These are phyloP conservation scores for Blomia tropicalis DNA, from an alignment of 2,888 invertebrate species.

Conservation along the genomic window DNA sequence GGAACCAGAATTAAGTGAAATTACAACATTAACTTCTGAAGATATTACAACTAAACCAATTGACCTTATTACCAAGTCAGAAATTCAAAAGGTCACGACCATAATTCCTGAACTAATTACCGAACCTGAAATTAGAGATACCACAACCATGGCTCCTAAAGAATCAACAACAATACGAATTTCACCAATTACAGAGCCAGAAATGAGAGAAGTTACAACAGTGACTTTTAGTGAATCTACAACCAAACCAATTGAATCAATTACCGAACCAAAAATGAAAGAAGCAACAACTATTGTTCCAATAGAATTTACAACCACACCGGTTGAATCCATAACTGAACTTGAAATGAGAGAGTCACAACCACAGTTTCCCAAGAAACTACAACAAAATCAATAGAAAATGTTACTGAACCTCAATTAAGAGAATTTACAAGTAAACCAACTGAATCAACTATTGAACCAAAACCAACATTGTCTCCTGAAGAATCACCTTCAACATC, in stretches of 20 bases:
- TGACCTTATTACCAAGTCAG: background rate
- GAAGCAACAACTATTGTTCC: background rate
- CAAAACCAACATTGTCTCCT: too few species aligned
- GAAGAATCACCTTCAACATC: too few species aligned
- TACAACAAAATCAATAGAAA: too few species aligned
- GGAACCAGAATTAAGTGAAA: background rate
- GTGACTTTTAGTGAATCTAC: background rate
- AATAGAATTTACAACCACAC: background rate
- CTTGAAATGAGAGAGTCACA: conserved; percentile 32
- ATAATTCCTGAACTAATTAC: too few species aligned
- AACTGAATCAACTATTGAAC: background rate
- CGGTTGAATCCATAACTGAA: background rate
- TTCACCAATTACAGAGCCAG: background rate
- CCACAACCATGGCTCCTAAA: background rate
- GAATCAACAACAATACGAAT: background rate
- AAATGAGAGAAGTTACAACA: too few species aligned
- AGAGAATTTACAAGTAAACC: background rate
- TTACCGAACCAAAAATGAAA: background rate
- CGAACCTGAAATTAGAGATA: background rate
- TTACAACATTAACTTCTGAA: background rate
- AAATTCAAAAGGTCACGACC: background rate
- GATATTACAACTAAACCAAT: background rate
- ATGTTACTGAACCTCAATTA: background rate
- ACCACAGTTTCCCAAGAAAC: too few species aligned
- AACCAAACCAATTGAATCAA: background rate